Evolutionary conservation across 2,113 vertebrate species (phyloP).

Genomic region (Ciconia maguari): DNA sequence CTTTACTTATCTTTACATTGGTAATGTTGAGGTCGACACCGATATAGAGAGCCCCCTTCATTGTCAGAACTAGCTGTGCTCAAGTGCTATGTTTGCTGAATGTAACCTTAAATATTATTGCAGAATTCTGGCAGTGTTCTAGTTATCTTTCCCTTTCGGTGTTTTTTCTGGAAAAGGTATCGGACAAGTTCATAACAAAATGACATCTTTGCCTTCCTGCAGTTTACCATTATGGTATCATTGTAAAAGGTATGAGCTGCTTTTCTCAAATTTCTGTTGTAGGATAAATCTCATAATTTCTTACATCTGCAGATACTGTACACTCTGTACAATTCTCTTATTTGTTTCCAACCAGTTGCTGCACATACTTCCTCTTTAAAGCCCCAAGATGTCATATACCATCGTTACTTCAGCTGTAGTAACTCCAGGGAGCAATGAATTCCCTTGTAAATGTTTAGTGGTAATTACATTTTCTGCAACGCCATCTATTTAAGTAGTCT

Average conservation of each 20-base stretch:
- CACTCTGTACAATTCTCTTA: background rate
- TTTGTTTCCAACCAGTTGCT: background rate
- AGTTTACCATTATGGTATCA: background rate
- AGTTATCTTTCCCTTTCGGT: background rate
- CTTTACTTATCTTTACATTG: background rate
- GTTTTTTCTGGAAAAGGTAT: background rate
- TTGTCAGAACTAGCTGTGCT: background rate
- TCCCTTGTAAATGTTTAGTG: background rate
- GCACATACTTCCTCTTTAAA: background rate
- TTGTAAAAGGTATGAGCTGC: background rate
- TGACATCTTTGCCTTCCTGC: background rate
- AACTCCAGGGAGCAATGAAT: constrained; percentile 33
- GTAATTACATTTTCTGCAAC: constrained; percentile 38
- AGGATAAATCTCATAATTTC: background rate
- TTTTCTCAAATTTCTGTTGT: background rate
- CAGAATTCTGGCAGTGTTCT: background rate
- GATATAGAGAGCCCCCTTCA: accelerated
- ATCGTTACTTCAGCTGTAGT: background rate
- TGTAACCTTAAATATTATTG: background rate
- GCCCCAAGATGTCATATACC: background rate
- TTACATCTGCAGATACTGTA: background rate
- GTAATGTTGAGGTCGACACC: background rate
- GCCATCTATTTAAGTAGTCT: constrained; percentile 30
- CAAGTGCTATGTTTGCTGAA: background rate
- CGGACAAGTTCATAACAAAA: background rate